Base-by-base conservation (phyloP, 92 coral and sea anemone genomes). In the Phenganax stokvisi region DNA sequence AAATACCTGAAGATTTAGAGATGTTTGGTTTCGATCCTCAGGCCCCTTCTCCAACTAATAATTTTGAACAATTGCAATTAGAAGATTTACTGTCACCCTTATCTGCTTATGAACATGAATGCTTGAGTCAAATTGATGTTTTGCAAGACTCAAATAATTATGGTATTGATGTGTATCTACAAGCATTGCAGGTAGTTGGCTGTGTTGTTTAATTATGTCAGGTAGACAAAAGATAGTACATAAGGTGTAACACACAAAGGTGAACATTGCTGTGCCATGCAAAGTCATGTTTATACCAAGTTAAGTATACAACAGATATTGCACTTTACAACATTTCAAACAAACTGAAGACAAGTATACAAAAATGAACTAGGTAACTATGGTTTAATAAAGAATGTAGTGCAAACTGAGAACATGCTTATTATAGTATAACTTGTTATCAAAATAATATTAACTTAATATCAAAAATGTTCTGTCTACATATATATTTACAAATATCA, bases 11-110 rank as follows among this genome's bases (percentile, higher is more conserved):
- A 59, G 80, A 75, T 61, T 31, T 75, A 16, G 80, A 75, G 80
- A 51, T 57, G 80, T 75, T 52, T 56, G 80, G 80, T 31, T 75
- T 75, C 56, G 80, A 75, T 61, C 80, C 71, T 51, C 28, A 31
- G 71, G 80, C 80, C 30, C 80, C 80, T 31, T 61, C 59, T 51
- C 80, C 80, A 16, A 12, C 80, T 52, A 61, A 51, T 51, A 28
- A 75, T 25, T 1, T 25, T 59, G 65, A 59, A 59, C 65, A 59
- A 59, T 1, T 59, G 65, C 3, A 59, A 59, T 13, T 59, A 59
- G 65, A 59, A 25, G 65, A 59, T 25, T 25, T 59, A 25, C 25
- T 59, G 65, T 59, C 65, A 59, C 65, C 65, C 2, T 59, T 59
- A 1, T 13, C 65, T 59, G 65, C 65, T 59, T 7, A 59, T 13